Conservation (phyloP, 2,113 vertebrate genomes). For the Fulmarus glacialis region DNA sequence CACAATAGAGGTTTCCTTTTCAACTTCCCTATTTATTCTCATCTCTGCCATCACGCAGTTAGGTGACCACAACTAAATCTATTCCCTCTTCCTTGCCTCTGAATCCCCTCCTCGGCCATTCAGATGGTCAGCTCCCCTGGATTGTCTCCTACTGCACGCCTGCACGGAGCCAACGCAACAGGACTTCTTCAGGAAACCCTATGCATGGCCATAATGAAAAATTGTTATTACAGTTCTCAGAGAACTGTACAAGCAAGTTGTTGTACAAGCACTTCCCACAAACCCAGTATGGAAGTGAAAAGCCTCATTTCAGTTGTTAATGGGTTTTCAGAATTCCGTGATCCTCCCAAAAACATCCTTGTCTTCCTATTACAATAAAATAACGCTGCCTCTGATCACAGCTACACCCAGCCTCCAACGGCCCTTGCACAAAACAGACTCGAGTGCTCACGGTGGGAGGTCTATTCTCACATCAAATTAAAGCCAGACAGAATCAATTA, state of each 20-base stretch:
- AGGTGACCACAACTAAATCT: not conserved
- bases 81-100: not conserved
- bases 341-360: not conserved
- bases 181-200: not conserved
- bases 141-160: not conserved
- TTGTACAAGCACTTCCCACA: not conserved
- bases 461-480: slow-evolving; percentile 59
- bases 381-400: not conserved
- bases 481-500: slow-evolving; percentile 70
- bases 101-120: not conserved
- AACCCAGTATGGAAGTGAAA: not conserved
- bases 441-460: slow-evolving; percentile 42
- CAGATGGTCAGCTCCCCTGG: not conserved
- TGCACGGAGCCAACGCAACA: not conserved
- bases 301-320: not conserved
- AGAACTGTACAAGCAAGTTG: too few species aligned
- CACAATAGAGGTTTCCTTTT: not conserved
- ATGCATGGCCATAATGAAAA: not conserved
- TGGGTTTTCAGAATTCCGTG: not conserved
- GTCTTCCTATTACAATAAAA: not conserved
- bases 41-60: not conserved
- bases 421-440: not conserved
- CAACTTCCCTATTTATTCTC: not conserved
- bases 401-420: not conserved
- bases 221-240: not conserved